A percentile compares a stretch with the other conserved stretches of the same genome.
Conservation (phyloP, 35 echinoderm and acorn worm genomes). For the Strongylocentrotus purpuratus region DNA sequence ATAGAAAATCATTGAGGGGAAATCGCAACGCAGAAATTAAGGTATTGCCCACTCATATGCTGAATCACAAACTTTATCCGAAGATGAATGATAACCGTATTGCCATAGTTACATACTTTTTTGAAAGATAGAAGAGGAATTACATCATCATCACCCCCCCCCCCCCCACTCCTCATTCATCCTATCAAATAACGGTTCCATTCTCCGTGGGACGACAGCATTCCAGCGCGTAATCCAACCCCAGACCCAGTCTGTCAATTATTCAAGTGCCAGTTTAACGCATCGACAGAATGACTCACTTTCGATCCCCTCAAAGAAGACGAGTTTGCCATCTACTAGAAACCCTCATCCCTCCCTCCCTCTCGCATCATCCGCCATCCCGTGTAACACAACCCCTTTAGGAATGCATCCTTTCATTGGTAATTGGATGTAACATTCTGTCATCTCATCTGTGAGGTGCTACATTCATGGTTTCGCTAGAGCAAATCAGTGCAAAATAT, state of each 20-base stretch:
- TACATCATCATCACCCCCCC: not conserved
- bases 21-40: too few species aligned
- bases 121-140: not conserved
- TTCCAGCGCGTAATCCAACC: not conserved
- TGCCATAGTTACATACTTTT: not conserved
- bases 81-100: too few species aligned
- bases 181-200: not conserved
- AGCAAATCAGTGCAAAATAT: not conserved
- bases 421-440: slow-evolving; percentile 12
- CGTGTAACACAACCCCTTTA: not conserved
- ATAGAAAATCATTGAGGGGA: too few species aligned
- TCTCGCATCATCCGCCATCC: not conserved
- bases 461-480: not conserved
- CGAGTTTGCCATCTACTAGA: not conserved
- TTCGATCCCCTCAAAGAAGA: not conserved
- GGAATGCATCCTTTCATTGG: not conserved
- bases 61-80: too few species aligned
- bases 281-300: slow-evolving; percentile 9
- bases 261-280: not conserved
- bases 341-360: not conserved
- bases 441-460: not conserved
- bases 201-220: not conserved
- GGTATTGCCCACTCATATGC: too few species aligned
- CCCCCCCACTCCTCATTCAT: not conserved
- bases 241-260: not conserved